Evolutionary conservation across 2,797 vertebrate genomes (phyloP), one percentile per base, ranked within the genome.

Genomic region (Sciurus carolinensis): DNA sequence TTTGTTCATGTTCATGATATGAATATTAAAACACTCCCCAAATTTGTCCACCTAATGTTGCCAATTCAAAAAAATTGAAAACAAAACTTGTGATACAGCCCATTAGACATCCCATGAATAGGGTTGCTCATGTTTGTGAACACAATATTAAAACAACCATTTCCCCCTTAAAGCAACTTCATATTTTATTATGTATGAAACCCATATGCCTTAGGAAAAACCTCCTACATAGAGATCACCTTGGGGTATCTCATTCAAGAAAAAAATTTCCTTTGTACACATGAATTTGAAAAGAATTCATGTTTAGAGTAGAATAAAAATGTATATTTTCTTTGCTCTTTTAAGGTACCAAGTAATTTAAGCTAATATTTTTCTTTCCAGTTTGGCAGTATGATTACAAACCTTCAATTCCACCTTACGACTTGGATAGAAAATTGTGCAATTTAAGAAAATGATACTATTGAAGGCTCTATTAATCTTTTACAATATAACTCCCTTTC

Each of bases 171-270:
- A 94, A 95, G 59, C 90, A 96, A 26, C 62, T 69, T 64, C 57
- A 36, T 39, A 93, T 62, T 75, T 75, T 86, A 83, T 95, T 97
- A 81, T 93, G 73, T 95, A 94, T 86, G 33, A 96, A 97, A 97
- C 39, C 4, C 81, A 79, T 1, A 2, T 92, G 52, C n/a, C 30
- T 36, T 12, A 33, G 91, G 94, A 20, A 96, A 81, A 13, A 8
- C 75, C 79, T 57, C 0, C 1, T 57, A 85, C n/a, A 95, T 87
- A 89, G 67, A 88, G 1, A 42, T 80, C 81, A 54, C 39, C 83
- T n/a, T 92, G 62, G 20, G 90, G 50, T 64, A 42, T 0, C 17
- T 83, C 33, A 62, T 90, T 86, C 33, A 93, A 94, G 24, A 28
- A 93, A 95, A 57, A 72, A 18, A 69, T 8, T 64, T 76, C 36